Conservation (phyloP, 2,113 vertebrate species). For the Nerophis lumbriciformis region DNA sequence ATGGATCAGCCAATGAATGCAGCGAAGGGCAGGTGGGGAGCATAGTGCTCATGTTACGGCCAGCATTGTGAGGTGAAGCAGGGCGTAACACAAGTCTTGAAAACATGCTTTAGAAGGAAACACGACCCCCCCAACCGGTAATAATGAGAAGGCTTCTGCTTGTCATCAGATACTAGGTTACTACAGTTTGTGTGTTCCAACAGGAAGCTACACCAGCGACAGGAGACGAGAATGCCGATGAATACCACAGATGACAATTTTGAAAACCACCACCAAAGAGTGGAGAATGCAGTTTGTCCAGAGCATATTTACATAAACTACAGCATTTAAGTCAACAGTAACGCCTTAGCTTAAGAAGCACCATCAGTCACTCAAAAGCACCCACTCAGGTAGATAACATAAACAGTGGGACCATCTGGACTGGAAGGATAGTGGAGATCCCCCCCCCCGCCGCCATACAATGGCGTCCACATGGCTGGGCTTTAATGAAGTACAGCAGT, state of each 20-base stretch:
- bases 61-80: slow-evolving; percentile 49
- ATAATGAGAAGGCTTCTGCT: neutral
- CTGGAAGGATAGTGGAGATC: slow-evolving; percentile 16
- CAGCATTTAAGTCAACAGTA: slow-evolving; percentile 3
- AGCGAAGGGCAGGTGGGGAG: slow-evolving; percentile 56
- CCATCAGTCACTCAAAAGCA: slow-evolving; percentile 22
- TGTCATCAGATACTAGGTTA: slow-evolving; percentile 1
- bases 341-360: slow-evolving; percentile 9
- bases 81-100: slow-evolving; percentile 54
- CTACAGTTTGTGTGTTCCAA: too few species aligned
- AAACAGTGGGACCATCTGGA: slow-evolving; percentile 23
- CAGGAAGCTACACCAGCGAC: too few species aligned
- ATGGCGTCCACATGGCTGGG: slow-evolving; percentile 15
- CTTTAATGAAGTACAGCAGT: slow-evolving; percentile 63
- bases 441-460: slow-evolving; percentile 25
- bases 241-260: too few species aligned
- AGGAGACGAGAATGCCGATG: too few species aligned
- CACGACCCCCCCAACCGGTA: neutral
- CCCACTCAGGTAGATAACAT: slow-evolving; percentile 14
- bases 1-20: slow-evolving; percentile 31
- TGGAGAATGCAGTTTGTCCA: too few species aligned
- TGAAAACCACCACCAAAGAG: neutral
- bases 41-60: slow-evolving; percentile 53
- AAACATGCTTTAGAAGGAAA: slow-evolving; percentile 26
- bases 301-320: too few species aligned